phyloP scores from a whole-genome alignment of 2,797 vertebrate species.

The Heteromormyrus szaboi region DNA sequence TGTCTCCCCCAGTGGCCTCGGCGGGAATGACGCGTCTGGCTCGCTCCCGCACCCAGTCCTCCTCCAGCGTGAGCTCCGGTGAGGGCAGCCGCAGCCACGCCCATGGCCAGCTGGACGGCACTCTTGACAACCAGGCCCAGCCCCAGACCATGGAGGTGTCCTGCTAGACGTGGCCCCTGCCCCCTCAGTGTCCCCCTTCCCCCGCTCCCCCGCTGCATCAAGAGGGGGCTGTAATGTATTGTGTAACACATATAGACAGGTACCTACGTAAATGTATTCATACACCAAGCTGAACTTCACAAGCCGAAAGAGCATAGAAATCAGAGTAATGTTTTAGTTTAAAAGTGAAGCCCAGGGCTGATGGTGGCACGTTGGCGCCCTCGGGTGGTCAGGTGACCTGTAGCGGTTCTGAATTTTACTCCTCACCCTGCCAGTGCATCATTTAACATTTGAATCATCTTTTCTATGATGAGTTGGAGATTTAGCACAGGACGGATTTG shows the following conservation, averaged over 20 bases:
- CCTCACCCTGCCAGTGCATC: conserved; percentile 19
- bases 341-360: background rate
- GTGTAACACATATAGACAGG: conserved; percentile 53
- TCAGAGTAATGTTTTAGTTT: conserved; percentile 29
- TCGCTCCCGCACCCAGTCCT: conserved; percentile 86
- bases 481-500: background rate
- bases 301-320: conserved; percentile 35
- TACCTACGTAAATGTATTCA: conserved; percentile 51
- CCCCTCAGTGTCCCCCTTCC: background rate
- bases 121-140: conserved; percentile 66
- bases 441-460: conserved; percentile 23
- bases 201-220: conserved; percentile 36
- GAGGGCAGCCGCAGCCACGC: conserved; percentile 78
- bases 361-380: background rate
- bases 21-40: conserved; percentile 85
- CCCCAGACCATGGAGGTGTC: conserved; percentile 94
- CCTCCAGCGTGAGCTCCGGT: conserved; percentile 83
- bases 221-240: conserved; percentile 50
- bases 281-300: conserved; percentile 38
- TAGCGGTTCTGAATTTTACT: conserved; percentile 2
- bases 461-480: background rate
- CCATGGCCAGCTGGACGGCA: conserved; percentile 76
- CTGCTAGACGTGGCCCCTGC: conserved; percentile 62
- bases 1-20: conserved; percentile 69
- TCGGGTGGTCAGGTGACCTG: background rate